phyloP scores from a whole-genome alignment of 2,113 vertebrate species.

The Neomonachus schauinslandi region DNA sequence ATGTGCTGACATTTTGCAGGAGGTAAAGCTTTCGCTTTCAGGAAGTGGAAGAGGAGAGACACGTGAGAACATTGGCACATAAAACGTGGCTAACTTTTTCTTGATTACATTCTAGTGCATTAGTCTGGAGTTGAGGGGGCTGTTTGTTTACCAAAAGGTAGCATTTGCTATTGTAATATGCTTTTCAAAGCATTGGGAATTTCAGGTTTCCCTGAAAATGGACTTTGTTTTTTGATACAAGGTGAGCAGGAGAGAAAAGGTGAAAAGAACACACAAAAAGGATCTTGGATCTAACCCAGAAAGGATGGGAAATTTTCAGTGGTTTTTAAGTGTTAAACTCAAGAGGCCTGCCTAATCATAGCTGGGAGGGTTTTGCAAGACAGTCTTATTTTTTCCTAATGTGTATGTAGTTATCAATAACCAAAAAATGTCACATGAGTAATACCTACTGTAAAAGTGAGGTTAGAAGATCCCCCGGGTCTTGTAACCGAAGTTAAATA shows the following conservation, averaged over 20 bases:
- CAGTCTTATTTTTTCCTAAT: conserved; percentile 78
- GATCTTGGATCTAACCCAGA: conserved; percentile 82
- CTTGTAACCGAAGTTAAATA: conserved; percentile 78
- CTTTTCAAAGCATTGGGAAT: conserved; percentile 79
- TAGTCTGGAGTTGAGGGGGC: conserved; percentile 78
- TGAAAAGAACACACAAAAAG: conserved; percentile 74
- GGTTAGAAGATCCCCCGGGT: conserved; percentile 81
- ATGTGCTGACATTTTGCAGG: conserved; percentile 81
- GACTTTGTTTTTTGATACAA: conserved; percentile 44
- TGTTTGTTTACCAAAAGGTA: conserved; percentile 62
- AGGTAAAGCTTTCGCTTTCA: conserved; percentile 83
- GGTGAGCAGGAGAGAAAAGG: conserved; percentile 74
- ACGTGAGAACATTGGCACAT: conserved; percentile 76
- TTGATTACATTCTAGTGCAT: conserved; percentile 67
- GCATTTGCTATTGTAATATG: conserved; percentile 63
- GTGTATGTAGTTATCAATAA: conserved; percentile 78
- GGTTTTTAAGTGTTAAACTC: conserved; percentile 78
- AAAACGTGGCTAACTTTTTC: conserved; percentile 75
- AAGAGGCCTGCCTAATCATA: conserved; percentile 72
- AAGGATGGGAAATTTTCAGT: conserved; percentile 82
- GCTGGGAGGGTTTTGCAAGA: conserved; percentile 80
- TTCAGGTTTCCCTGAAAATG: conserved; percentile 79
- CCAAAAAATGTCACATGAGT: conserved; percentile 80
- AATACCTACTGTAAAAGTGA: conserved; percentile 85
- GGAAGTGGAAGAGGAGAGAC: conserved; percentile 81